A percentile compares a stretch with the other conserved stretches of the same genome.
phyloP scores from a whole-genome alignment of 2,888 invertebrate genomes.

The Hydriomena furcata region DNA sequence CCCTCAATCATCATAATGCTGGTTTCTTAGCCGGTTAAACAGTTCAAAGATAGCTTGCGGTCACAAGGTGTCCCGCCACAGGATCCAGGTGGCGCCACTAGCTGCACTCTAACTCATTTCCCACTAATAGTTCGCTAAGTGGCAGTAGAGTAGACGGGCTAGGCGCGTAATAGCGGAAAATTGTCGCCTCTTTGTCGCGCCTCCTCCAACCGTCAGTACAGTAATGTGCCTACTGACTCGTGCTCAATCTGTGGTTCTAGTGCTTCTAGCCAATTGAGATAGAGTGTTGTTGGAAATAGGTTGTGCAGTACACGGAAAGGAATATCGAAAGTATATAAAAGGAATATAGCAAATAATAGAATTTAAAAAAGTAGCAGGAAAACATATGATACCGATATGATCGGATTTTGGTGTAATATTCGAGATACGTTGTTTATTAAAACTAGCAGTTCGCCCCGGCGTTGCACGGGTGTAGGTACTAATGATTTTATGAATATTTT shows the following conservation, averaged over 20 bases:
- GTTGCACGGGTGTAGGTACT: too few relatives aligned
- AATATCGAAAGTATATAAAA: too few relatives aligned
- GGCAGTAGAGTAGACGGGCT: conserved; percentile 1
- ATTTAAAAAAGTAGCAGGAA: conserved; percentile 1
- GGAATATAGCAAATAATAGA: background rate
- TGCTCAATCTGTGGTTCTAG: background rate
- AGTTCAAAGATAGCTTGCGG: background rate
- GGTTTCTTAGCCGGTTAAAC: too few relatives aligned
- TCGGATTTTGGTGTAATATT: background rate
- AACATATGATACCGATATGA: background rate
- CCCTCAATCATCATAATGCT: too few relatives aligned
- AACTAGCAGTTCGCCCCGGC: too few relatives aligned
- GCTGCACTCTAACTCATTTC: conserved; percentile 13
- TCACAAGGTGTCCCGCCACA: background rate
- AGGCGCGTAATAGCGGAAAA: conserved; percentile 19
- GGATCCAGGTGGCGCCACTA: conserved; percentile 3
- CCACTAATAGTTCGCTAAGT: conserved; percentile 22
- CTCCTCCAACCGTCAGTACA: background rate
- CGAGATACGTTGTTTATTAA: too few relatives aligned
- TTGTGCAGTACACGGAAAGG: too few relatives aligned
- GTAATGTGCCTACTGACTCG: background rate
- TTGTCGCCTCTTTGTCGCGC: conserved; percentile 22
- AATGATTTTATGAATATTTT: too few relatives aligned
- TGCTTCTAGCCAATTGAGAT: background rate
- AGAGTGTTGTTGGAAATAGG: background rate